Evolutionary conservation across 2,113 vertebrate genomes (phyloP).

Genomic region (Crotophaga sulcirostris): DNA sequence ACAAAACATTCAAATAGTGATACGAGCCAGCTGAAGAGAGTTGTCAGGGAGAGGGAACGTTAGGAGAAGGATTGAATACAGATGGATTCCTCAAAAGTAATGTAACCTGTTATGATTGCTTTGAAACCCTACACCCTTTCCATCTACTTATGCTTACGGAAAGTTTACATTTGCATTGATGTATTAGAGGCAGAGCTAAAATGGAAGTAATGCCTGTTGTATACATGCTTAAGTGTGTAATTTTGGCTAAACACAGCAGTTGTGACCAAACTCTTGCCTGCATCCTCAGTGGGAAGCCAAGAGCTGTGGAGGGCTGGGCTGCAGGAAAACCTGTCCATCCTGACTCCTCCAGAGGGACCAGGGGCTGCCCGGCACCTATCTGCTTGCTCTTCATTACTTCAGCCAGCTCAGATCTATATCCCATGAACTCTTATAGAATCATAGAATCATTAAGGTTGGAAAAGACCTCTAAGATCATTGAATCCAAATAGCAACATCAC

Average conservation of each 20-base stretch:
- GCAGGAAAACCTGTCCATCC: not conserved
- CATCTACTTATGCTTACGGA: constrained; percentile 33
- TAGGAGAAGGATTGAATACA: constrained; percentile 67
- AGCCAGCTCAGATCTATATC: not conserved
- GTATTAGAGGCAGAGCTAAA: constrained; percentile 56
- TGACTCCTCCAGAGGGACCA: not conserved
- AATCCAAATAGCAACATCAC: too few species aligned
- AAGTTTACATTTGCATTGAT: constrained; percentile 60
- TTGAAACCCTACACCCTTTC: constrained; percentile 65
- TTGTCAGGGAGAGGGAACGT: constrained; percentile 62
- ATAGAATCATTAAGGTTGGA: too few species aligned
- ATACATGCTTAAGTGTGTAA: constrained; percentile 49
- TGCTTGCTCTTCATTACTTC: not conserved
- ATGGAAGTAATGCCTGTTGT: constrained; percentile 56
- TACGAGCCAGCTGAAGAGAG: constrained; percentile 64
- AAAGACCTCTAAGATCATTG: too few species aligned
- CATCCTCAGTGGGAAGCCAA: not conserved
- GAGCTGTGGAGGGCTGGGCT: not conserved
- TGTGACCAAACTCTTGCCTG: not conserved
- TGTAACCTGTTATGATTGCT: constrained; percentile 70
- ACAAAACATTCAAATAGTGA: constrained; percentile 64
- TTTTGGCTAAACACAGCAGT: constrained; percentile 46
- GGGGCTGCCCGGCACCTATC: not conserved
- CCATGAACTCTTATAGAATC: rapidly evolving
- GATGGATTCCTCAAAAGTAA: constrained; percentile 71